Evolutionary conservation across 2,888 invertebrate genomes (phyloP).

Genomic region (Drosophila tripunctata): DNA sequence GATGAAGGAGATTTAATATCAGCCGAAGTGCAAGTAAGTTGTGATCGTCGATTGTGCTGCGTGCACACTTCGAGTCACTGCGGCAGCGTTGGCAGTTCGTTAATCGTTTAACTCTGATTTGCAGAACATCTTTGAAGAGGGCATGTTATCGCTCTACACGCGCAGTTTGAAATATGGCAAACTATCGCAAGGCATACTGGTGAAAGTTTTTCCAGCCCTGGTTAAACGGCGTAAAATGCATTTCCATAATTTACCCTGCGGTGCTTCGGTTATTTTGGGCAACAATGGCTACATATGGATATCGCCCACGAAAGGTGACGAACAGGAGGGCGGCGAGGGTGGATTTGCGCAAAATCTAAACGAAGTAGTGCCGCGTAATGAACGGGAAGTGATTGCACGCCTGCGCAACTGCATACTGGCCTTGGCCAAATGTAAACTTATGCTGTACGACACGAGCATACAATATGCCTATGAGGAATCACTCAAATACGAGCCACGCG

Average conservation of each 20-base stretch:
- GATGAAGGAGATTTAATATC: conserved; percentile 98
- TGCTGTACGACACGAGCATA: conserved; percentile 96
- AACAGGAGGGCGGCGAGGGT: conserved; percentile 87
- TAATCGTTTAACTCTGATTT: too few relatives aligned
- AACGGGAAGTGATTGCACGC: conserved; percentile 94
- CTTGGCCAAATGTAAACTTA: conserved; percentile 93
- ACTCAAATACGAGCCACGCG: conserved; percentile 90
- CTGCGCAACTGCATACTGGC: conserved; percentile 95
- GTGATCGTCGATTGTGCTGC: too few relatives aligned
- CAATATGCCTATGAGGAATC: conserved; percentile 96
- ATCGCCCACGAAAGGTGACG: conserved; percentile 88
- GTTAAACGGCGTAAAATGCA: conserved; percentile 97
- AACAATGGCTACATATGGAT: conserved; percentile 99
- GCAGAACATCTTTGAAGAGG: conserved; percentile 93
- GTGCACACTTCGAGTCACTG: too few relatives aligned
- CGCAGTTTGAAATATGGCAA: conserved; percentile 99
- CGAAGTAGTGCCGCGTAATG: conserved; percentile 88
- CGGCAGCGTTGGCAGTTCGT: too few relatives aligned
- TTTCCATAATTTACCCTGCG: conserved; percentile 96
- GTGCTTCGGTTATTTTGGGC: conserved; percentile 96
- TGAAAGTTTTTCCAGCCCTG: conserved; percentile 96
- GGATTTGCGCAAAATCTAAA: conserved; percentile 92
- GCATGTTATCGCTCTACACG: conserved; percentile 96
- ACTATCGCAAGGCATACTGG: conserved; percentile 93
- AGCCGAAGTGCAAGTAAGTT: conserved; percentile 93